phyloP scores from a whole-genome alignment of 2,888 invertebrate genomes.

The Plagodis dolabraria region DNA sequence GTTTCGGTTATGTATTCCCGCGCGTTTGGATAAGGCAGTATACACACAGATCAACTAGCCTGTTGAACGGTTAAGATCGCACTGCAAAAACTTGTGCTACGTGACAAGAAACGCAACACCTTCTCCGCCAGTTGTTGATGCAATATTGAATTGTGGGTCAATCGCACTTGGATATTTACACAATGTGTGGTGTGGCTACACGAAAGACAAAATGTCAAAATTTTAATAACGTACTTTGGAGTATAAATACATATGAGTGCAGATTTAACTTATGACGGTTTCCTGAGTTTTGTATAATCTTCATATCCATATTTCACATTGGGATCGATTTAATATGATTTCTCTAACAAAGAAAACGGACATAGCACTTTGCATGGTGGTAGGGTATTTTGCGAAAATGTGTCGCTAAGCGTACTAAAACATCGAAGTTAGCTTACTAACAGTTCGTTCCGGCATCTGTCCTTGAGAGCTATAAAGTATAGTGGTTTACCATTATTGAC shows the following conservation, averaged over 20 bases:
- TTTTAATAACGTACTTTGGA: slow-evolving; percentile 15
- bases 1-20: slow-evolving; percentile 8
- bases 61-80: slow-evolving; percentile 49
- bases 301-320: too few species aligned
- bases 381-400: too few species aligned
- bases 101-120: slow-evolving; percentile 57
- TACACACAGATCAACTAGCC: slow-evolving; percentile 40
- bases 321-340: too few species aligned
- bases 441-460: too few species aligned
- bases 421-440: too few species aligned
- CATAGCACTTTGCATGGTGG: too few species aligned
- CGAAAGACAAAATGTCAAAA: slow-evolving; percentile 17
- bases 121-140: slow-evolving; percentile 45
- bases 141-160: slow-evolving; percentile 50
- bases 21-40: slow-evolving; percentile 14
- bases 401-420: too few species aligned
- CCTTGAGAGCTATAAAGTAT: too few species aligned
- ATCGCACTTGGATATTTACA: slow-evolving; percentile 40
- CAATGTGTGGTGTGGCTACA: slow-evolving; percentile 22
- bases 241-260: neutral
- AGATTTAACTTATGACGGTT: neutral
- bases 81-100: slow-evolving; percentile 55
- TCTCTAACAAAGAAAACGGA: too few species aligned
- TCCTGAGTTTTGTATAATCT: too few species aligned
- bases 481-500: too few species aligned